Evolutionary conservation across 2,797 vertebrate species (phyloP).

Genomic region (Catostomus latipinnis): DNA sequence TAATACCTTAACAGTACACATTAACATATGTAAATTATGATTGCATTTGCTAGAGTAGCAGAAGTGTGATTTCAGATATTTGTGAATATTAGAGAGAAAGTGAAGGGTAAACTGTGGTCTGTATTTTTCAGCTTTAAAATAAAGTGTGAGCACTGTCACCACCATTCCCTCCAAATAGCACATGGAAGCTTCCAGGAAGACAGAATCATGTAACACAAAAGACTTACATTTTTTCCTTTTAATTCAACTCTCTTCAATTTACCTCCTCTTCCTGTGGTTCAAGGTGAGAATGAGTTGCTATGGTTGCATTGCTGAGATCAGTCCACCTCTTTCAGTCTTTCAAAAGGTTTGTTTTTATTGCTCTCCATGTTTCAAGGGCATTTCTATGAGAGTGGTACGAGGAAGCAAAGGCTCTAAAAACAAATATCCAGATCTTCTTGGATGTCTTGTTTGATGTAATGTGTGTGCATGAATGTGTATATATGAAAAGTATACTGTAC

Average conservation of each 20-base stretch:
- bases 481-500: too few relatives aligned
- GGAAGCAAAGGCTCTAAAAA: constrained; percentile 55
- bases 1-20: background rate
- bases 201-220: too few relatives aligned
- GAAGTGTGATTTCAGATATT: background rate
- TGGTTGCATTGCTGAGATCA: constrained; percentile 68
- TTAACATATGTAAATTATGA: background rate
- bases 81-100: constrained; percentile 19
- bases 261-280: constrained; percentile 61
- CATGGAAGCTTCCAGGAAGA: background rate
- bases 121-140: constrained; percentile 40
- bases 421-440: background rate
- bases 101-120: constrained; percentile 28
- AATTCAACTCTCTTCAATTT: constrained; percentile 49
- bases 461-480: background rate
- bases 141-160: background rate
- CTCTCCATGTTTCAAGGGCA: constrained; percentile 60
- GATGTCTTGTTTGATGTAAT: constrained; percentile 1
- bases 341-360: constrained; percentile 26
- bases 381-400: constrained; percentile 51
- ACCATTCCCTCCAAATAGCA: constrained; percentile 5
- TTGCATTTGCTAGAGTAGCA: background rate
- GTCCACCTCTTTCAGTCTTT: constrained; percentile 50
- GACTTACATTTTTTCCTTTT: constrained; percentile 43
- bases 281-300: constrained; percentile 75